A percentile compares a stretch with the other conserved stretches of the same genome.
Evolutionary conservation across 2,888 invertebrate genomes (phyloP).

Genomic region (Sarcophaga rosellei): DNA sequence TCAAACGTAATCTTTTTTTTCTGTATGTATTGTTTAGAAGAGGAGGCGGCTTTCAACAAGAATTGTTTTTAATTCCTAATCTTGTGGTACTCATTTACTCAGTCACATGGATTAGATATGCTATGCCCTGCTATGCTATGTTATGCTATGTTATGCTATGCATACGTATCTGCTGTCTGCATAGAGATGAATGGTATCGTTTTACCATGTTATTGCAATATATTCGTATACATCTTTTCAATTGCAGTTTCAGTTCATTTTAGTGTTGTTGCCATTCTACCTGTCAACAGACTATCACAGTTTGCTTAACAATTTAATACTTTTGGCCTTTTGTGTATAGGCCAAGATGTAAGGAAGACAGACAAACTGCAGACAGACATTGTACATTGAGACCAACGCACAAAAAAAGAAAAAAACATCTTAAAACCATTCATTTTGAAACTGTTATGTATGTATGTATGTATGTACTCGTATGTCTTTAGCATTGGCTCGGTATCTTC

Average conservation of each 20-base stretch:
- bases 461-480: conserved; percentile 26
- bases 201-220: conserved; percentile 54
- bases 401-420: neutral
- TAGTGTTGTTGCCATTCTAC: conserved; percentile 22
- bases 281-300: conserved; percentile 46
- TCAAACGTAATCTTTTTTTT: neutral
- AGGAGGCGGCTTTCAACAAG: neutral
- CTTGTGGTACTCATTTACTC: neutral
- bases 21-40: neutral
- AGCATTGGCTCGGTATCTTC: conserved; percentile 4
- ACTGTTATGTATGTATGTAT: conserved; percentile 4
- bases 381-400: conserved; percentile 7
- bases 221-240: neutral
- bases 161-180: neutral
- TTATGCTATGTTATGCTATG: neutral
- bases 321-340: conserved; percentile 44
- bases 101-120: neutral
- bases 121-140: neutral
- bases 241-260: conserved; percentile 22
- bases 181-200: conserved; percentile 25
- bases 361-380: neutral
- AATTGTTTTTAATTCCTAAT: neutral
- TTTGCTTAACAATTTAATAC: conserved; percentile 41
- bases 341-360: conserved; percentile 7
- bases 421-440: conserved; percentile 40